These are phyloP conservation scores for Fundulus diaphanus DNA, from an alignment of 2,797 vertebrate species.

Conservation along the genomic window DNA sequence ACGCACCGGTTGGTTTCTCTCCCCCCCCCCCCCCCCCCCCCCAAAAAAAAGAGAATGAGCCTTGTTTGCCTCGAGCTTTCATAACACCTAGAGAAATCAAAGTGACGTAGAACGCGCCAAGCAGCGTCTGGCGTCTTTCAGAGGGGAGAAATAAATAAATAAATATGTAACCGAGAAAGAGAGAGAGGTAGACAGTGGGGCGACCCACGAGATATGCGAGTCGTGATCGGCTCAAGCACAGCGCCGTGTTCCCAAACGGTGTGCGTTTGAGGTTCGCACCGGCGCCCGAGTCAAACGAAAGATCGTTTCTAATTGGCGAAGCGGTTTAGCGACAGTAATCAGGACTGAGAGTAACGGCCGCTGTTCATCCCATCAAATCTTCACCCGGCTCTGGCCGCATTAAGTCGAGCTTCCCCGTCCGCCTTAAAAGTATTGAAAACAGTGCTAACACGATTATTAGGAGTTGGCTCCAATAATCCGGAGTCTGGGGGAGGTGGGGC, in stretches of 20 bases:
- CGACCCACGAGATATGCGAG: constrained; percentile 65
- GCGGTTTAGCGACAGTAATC: constrained; percentile 12
- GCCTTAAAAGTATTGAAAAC: constrained; percentile 50
- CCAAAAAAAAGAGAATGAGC: neutral
- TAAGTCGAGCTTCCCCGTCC: constrained; percentile 4
- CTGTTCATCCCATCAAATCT: constrained; percentile 43
- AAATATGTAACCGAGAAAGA: no score
- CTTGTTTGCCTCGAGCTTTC: neutral
- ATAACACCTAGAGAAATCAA: neutral
- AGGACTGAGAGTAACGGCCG: neutral
- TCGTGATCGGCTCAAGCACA: constrained; percentile 63
- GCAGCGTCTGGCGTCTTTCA: constrained; percentile 2
- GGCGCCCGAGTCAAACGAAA: neutral
- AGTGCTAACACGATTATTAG: constrained; percentile 38
- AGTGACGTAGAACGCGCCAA: neutral
- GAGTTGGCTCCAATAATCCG: constrained; percentile 28
- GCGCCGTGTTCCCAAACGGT: constrained; percentile 40
- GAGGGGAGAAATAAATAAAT: neutral
- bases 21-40: neutral
- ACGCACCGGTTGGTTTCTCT: neutral
- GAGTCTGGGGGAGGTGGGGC: constrained; percentile 20
- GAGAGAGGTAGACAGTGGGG: constrained; percentile 24
- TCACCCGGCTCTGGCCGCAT: constrained; percentile 1
- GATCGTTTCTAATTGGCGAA: constrained; percentile 4
- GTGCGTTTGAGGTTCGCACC: constrained; percentile 6